Base-by-base conservation (phyloP, 2,888 invertebrate species). In the Pterobdella sp. region DNA sequence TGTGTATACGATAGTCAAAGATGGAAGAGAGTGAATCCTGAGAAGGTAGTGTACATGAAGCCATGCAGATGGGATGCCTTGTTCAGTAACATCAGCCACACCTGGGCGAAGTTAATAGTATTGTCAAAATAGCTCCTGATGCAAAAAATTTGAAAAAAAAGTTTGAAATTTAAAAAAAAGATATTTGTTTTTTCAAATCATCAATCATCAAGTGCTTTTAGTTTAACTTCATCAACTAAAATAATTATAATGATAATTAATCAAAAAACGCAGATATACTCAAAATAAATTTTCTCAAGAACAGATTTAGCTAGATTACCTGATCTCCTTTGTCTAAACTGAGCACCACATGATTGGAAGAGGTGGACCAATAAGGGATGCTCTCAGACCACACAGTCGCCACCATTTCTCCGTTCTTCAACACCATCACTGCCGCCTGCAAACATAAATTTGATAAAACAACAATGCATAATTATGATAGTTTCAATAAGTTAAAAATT, bases 371-470 rank as follows among this genome's bases (percentile, higher is more conserved):
- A 76, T 77, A 80, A 14, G 82, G 82, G 49, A 81, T 80, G 77
- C 82, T 82, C 78, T 82, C 82, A 2, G 83, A 82, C 82, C 82
- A 82, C n/a, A 82, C 79, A 18, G 82, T 82, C 36, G 79, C 79
- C 69, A 82, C 78, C 81, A 81, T 82, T 75, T 78, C 76, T 1
- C 79, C 79, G 72, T 80, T 80, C 67, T 77, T 76, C 66, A 79
- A 75, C 65, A 81, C 75, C 76, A 78, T 80, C 42, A 80, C 80
- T 34, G 82, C 82, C 75, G 82, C 83, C 83, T 83, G 76, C 3
- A 73, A 32, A 29, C 14, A 14, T 7, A n/a, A n/a, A n/a, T n/a
- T 42, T 7, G 42, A 14, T 42, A 18, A 42, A 18, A 42, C 7
- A 42, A 42, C 7, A 42, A 42, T 42, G 42, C 7, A 42, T 42